A percentile compares a stretch with the other conserved stretches of the same genome.
phyloP scores from a whole-genome alignment of 2,113 vertebrate genomes.

The Catagonus wagneri region DNA sequence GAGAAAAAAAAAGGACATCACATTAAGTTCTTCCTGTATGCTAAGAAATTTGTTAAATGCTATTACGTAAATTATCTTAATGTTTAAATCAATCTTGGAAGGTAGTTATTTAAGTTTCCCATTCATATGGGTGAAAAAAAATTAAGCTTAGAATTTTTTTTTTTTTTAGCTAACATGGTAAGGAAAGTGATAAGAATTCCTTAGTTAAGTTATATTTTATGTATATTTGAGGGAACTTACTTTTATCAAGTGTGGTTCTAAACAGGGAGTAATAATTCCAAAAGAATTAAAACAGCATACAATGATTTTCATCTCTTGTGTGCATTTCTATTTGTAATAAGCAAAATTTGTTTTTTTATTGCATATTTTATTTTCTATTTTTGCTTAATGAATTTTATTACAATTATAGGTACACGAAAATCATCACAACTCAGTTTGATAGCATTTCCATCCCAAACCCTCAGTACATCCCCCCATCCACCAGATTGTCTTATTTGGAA shows the following conservation, averaged over 20 bases:
- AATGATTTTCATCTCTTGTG: background rate
- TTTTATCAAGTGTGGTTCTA: background rate
- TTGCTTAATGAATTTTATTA: too few species aligned
- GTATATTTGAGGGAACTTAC: background rate
- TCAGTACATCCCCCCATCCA: too few species aligned
- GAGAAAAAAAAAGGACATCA: background rate
- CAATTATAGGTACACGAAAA: too few species aligned
- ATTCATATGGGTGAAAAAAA: background rate
- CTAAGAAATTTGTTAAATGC: constrained; percentile 25
- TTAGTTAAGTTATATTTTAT: background rate
- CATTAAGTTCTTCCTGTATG: background rate
- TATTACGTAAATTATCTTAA: background rate
- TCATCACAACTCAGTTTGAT: too few species aligned
- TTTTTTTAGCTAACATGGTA: background rate
- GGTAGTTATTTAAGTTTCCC: background rate
- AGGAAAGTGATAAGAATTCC: background rate
- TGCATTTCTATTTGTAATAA: background rate
- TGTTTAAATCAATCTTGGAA: background rate
- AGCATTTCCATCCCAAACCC: too few species aligned
- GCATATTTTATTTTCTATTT: too few species aligned
- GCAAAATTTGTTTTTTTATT: too few species aligned
- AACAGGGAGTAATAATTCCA: background rate
- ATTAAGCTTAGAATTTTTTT: background rate
- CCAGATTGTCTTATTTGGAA: too few species aligned
- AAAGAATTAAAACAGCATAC: background rate